Evolutionary conservation across 2,888 invertebrate species (phyloP).

Genomic region (Andrena marginata): DNA sequence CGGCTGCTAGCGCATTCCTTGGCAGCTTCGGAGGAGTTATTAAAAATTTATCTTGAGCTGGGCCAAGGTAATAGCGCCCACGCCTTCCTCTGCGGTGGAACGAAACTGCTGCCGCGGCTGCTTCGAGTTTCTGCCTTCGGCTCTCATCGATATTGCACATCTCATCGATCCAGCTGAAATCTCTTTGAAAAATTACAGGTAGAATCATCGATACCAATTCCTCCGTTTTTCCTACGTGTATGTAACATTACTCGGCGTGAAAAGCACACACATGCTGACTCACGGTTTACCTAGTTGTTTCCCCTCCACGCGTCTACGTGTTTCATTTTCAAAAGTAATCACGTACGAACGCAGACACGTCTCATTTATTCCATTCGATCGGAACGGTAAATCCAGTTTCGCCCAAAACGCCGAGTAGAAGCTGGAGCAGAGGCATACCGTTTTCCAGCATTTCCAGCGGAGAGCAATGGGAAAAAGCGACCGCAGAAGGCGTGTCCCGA

Average conservation of each 20-base stretch:
- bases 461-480: constrained; percentile 11
- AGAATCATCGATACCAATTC: too few relatives aligned
- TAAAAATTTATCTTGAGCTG: constrained; percentile 78
- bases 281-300: too few relatives aligned
- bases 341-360: too few relatives aligned
- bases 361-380: too few relatives aligned
- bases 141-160: constrained; percentile 62
- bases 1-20: constrained; percentile 28
- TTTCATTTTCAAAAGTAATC: too few relatives aligned
- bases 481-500: constrained; percentile 22
- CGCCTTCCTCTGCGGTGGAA: constrained; percentile 32
- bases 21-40: constrained; percentile 68
- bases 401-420: too few relatives aligned
- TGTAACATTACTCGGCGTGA: too few relatives aligned
- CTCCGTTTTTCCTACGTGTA: too few relatives aligned
- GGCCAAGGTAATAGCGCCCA: constrained; percentile 72
- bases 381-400: too few relatives aligned
- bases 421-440: background rate
- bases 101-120: background rate
- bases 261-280: too few relatives aligned
- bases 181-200: too few relatives aligned
- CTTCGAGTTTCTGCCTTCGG: constrained; percentile 1
- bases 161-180: constrained; percentile 12
- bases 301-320: too few relatives aligned
- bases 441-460: background rate